Evolutionary conservation across 2,797 vertebrate species (phyloP), one percentile per base, ranked within the genome.

Genomic region (Phylloscopus collybita): DNA sequence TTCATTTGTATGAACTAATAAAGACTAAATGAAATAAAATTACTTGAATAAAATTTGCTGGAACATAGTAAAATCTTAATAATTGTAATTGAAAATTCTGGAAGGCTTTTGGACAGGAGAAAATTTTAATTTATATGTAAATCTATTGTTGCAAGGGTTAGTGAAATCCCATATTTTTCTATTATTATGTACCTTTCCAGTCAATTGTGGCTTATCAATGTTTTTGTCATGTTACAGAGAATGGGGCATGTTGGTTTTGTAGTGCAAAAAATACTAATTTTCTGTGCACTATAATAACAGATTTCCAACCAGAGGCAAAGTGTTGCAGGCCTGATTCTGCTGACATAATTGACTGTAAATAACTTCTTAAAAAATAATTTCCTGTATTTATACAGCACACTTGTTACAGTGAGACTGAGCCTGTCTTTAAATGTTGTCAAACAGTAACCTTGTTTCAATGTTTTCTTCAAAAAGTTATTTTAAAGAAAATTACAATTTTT

Each of bases 71-170:
- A 74, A 79, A 90, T 76, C n/a, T 42, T 88, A 81, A 66, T 79
- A 44, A 17, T 82, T 87, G n/a, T 80, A 76, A 89, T 9, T 84
- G 80, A 66, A 91, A 94, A 62, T 92, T 91, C 84, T 67, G 65
- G 25, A 80, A 92, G 51, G n/a, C 53, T 91, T 95, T 76, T 76
- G 81, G 45, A 76, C 49, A 86, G 83, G 71, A 82, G 25, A 72
- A 87, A 66, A 90, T 30, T 57, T 69, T 89, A 71, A 90, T 87
- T 95, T 94, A 79, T 72, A 71, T 94, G 79, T 83, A 93, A 94
- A 92, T 92, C 27, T 81, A 3, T 36, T 83, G 80, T 72, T 71
- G 23, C 19, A 81, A 85, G 45, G 21, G 27, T 67, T 86, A 61
- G 10, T 44, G 30, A 81, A 76, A 87, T 32, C 62, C 42, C 64